Conservation (phyloP, 1,140 invertebrate species). For the Gonioctena quinquepunctata region DNA sequence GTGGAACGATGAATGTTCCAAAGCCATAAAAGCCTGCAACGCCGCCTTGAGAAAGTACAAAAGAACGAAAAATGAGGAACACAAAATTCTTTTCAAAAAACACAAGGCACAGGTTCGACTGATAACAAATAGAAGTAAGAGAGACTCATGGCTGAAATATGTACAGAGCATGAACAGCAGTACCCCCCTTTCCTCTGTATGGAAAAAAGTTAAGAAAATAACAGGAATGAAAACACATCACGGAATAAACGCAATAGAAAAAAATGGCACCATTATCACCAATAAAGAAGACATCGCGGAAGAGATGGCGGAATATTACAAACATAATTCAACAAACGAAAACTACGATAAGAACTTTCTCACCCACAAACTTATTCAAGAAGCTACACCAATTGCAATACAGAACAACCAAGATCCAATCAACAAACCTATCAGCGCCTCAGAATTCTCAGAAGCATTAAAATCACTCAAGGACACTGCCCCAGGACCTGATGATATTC, state of each 20-base stretch:
- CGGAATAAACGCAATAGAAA: not conserved
- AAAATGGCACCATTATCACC: not conserved
- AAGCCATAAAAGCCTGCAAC: not conserved
- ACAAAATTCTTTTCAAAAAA: not conserved
- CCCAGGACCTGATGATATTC: conserved; percentile 3
- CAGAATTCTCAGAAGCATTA: not conserved
- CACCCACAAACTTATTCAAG: no score
- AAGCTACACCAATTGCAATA: no score
- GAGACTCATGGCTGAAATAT: not conserved
- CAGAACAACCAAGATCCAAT: no score
- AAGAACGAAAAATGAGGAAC: not conserved
- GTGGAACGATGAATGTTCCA: not conserved
- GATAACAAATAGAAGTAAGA: not conserved
- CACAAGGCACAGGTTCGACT: not conserved
- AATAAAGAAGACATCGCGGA: not conserved
- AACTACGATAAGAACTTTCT: no score
- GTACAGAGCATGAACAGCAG: not conserved
- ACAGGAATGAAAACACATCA: not conserved
- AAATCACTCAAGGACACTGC: not conserved
- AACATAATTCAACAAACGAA: no score
- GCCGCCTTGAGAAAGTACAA: not conserved
- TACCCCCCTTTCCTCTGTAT: not conserved
- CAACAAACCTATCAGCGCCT: no score
- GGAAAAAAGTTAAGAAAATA: not conserved
- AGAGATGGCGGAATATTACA: not conserved